Percentiles rank a stretch among this genome's conserved stretches.
phyloP scores from a whole-genome alignment of 1,140 invertebrate species.

The Formica selysi region DNA sequence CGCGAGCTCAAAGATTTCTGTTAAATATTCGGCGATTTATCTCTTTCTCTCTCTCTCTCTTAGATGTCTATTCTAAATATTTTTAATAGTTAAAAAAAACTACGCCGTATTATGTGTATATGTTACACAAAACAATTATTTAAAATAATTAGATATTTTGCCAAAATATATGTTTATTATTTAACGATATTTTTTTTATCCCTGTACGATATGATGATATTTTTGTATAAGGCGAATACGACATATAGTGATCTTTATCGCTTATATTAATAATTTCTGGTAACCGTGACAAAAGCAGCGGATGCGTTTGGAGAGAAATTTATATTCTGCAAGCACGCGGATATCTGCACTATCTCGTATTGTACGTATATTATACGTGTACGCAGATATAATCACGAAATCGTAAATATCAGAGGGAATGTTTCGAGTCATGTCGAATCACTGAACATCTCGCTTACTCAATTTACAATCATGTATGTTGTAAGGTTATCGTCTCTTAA shows the following conservation, averaged over 20 bases:
- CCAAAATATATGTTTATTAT: background rate
- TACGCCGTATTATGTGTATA: background rate
- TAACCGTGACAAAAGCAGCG: constrained; percentile 59
- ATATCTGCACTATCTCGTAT: constrained; percentile 52
- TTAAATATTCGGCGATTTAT: background rate
- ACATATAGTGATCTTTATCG: constrained; percentile 65
- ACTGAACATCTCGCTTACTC: constrained; percentile 51
- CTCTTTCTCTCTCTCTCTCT: background rate
- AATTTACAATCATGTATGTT: constrained; percentile 29
- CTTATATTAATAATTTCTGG: constrained; percentile 72
- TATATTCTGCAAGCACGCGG: constrained; percentile 60
- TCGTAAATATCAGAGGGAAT: constrained; percentile 67
- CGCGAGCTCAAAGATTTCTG: background rate
- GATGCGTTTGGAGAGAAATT: constrained; percentile 60
- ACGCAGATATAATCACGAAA: constrained; percentile 67
- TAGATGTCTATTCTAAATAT: background rate
- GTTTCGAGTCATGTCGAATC: constrained; percentile 57
- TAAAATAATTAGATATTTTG: background rate
- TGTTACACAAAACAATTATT: background rate
- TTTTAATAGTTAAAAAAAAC: background rate
- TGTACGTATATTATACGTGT: constrained; percentile 28
- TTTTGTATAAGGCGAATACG: constrained; percentile 52
- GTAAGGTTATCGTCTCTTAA: constrained; percentile 26
- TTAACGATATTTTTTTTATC: constrained; percentile 43
- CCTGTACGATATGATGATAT: constrained; percentile 47